Conservation (phyloP, 2,113 vertebrate genomes). For the Okapia johnstoni region DNA sequence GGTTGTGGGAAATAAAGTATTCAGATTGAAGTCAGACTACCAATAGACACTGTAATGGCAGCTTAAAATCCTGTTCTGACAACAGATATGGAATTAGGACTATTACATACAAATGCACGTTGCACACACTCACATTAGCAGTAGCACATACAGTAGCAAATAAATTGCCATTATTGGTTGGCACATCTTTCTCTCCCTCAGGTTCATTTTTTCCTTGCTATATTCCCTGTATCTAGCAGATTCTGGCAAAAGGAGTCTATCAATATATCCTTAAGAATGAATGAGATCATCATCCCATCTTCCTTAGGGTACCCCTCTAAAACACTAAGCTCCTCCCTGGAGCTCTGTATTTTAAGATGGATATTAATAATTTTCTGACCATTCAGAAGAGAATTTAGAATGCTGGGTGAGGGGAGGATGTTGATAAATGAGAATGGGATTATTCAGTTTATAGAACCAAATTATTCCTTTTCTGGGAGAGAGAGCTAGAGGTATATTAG, state of each 20-base stretch:
- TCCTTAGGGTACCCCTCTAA: neutral
- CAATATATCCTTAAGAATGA: neutral
- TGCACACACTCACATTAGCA: neutral
- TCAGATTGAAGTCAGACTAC: neutral
- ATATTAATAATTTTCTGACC: conserved; percentile 5
- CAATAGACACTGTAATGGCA: neutral
- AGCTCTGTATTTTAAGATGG: neutral
- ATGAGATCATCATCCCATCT: neutral
- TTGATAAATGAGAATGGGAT: neutral
- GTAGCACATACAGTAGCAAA: neutral
- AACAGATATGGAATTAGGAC: neutral
- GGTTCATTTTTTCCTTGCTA: neutral
- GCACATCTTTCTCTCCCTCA: neutral
- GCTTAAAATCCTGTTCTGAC: neutral
- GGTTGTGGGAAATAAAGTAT: neutral
- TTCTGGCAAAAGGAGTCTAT: neutral
- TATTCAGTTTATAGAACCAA: neutral
- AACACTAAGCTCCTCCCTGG: neutral
- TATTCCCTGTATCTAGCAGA: neutral
- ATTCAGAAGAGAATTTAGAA: neutral
- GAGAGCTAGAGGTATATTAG: neutral
- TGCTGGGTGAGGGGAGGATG: neutral
- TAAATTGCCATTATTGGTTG: neutral
- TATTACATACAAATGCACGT: neutral
- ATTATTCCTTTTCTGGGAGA: conserved; percentile 1